Conservation (phyloP, 2,113 vertebrate species). For the Malaclemys terrapin region DNA sequence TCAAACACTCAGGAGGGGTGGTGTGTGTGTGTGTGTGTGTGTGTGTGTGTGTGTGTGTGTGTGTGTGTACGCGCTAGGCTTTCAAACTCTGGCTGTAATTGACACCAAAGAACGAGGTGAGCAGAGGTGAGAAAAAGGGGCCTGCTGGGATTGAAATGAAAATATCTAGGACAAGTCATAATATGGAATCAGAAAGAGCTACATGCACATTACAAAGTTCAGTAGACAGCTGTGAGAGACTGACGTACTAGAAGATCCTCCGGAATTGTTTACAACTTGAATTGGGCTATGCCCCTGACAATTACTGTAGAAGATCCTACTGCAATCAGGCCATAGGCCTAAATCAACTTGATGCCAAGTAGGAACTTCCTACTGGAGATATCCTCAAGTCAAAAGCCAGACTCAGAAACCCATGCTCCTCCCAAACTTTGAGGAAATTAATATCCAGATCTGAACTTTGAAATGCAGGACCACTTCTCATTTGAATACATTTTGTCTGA, state of each 20-base stretch:
- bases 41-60: too few species aligned
- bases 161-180: not conserved
- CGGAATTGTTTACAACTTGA: not conserved
- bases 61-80: not conserved
- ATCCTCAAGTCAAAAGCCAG: not conserved
- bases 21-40: too few species aligned
- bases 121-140: not conserved
- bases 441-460: conserved; percentile 28
- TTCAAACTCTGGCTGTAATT: not conserved
- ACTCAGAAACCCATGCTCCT: conserved; percentile 6
- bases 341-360: conserved; percentile 2
- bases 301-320: not conserved
- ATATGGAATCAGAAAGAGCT: not conserved
- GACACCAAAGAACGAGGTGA: not conserved
- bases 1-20: not conserved
- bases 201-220: not conserved
- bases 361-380: not conserved
- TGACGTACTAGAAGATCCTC: not conserved
- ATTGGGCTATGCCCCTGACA: not conserved
- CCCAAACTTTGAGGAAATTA: conserved; percentile 14
- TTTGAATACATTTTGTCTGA: conserved; percentile 11
- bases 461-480: not conserved
- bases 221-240: not conserved
- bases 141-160: not conserved
- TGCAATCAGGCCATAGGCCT: not conserved